A percentile compares a stretch with the other conserved stretches of the same genome.
phyloP scores from a whole-genome alignment of 2,888 invertebrate genomes.

The Unio pictorum region DNA sequence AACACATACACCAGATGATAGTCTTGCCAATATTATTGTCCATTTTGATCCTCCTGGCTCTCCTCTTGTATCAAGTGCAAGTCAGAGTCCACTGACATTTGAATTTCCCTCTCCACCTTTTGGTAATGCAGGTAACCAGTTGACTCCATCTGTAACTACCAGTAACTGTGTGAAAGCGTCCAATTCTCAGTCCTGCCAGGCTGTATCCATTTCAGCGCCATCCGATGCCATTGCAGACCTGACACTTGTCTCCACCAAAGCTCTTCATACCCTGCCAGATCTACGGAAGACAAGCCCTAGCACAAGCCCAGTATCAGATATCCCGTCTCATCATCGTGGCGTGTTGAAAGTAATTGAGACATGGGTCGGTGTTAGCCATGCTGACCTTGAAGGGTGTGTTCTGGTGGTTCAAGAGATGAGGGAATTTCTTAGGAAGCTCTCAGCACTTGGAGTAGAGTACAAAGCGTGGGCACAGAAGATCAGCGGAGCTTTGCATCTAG shows the following conservation, averaged over 20 bases:
- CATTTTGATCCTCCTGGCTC: conserved; percentile 69
- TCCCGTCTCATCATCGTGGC: conserved; percentile 64
- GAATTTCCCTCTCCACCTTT: conserved; percentile 50
- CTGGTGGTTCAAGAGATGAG: conserved; percentile 73
- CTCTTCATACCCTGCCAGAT: conserved; percentile 19
- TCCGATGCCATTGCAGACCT: conserved; percentile 7
- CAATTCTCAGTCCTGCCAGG: no score
- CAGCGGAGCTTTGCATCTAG: conserved; percentile 58
- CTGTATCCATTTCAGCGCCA: neutral
- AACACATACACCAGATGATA: conserved; percentile 34
- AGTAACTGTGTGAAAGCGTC: no score
- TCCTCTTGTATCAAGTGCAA: conserved; percentile 58
- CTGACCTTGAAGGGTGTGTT: conserved; percentile 64
- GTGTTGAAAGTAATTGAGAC: conserved; percentile 68
- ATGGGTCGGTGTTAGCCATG: conserved; percentile 64
- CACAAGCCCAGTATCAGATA: conserved; percentile 52
- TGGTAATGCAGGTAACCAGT: neutral
- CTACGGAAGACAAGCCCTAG: conserved; percentile 25
- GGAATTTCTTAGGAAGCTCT: conserved; percentile 75
- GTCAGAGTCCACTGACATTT: conserved; percentile 58
- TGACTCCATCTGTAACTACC: no score
- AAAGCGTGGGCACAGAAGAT: conserved; percentile 73
- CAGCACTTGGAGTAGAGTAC: conserved; percentile 75
- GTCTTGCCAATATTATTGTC: conserved; percentile 60
- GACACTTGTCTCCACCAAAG: conserved; percentile 16